Evolutionary conservation across 2,888 invertebrate genomes (phyloP), one percentile per base, ranked within the genome.

Genomic region (Morpho achilles): DNA sequence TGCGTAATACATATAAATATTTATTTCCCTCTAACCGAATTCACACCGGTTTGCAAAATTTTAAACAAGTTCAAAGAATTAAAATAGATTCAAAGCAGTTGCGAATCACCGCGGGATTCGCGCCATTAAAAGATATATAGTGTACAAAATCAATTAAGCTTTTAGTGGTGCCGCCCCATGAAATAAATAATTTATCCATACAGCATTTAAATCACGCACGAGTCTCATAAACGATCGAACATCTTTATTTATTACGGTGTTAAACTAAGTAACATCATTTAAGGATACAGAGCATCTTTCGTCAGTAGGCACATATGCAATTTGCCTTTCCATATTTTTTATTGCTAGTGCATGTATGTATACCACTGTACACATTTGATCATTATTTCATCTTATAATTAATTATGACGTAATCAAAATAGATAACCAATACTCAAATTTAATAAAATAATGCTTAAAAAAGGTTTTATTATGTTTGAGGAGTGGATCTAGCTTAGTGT

Each of bases 121-220:
- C 70, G 65, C 68, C 66, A 61, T 71, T 72, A 73, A 74, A 72
- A 82, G 74, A 75, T 79, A 32, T 32, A 82, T 77, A 73, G 69
- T 71, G 72, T 71, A 74, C 75, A 75, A 75, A 80, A 82, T 82
- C 84, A 82, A 84, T 84, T 82, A 82, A 74, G 74, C 72, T 76
- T 76, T 79, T 74, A 77, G 77, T 78, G 67, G 64, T 64, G 69
- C 67, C 64, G 69, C 68, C 70, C 69, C 69, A 62, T 47, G 71
- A 65, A 71, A 72, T 77, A 71, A 79, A 74, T 77, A 76, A 81
- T 78, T 73, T 74, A 72, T 49, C 47, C 69, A 72, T 71, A 68
- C 64, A 63, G 66, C 74, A 74, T 78, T 77, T 59, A 62, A 59
- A 60, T 64, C 62, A 61, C 57, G 58, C 51, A 53, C 54, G 45